Percentiles rank a stretch among this genome's conserved stretches.
Conservation (phyloP, 2,113 vertebrate species). For the Sturnira hondurensis region DNA sequence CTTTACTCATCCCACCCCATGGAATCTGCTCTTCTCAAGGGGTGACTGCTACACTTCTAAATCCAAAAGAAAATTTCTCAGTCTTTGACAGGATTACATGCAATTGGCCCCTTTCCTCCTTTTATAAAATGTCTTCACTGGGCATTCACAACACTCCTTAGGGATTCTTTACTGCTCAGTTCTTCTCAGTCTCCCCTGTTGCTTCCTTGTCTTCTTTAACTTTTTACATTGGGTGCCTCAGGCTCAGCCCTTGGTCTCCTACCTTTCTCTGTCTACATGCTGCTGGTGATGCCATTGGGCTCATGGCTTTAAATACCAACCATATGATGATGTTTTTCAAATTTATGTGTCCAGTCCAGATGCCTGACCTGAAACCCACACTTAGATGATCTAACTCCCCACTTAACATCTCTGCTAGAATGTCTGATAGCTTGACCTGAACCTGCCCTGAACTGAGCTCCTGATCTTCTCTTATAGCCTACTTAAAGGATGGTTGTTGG, state of each 20-base stretch:
- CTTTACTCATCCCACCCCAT: background rate
- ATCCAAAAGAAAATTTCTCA: background rate
- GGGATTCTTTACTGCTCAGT: background rate
- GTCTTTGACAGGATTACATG: background rate
- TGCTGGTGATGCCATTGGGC: background rate
- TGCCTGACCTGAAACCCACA: background rate
- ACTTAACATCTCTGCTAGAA: background rate
- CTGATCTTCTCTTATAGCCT: background rate
- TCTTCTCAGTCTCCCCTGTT: background rate
- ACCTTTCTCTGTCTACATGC: background rate
- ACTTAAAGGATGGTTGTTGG: background rate
- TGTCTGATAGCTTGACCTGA: background rate
- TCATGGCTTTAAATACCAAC: background rate
- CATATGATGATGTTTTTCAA: background rate
- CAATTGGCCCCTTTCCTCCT: background rate
- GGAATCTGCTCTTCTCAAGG: background rate
- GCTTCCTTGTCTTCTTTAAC: background rate
- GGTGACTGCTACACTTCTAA: background rate
- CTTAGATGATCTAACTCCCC: background rate
- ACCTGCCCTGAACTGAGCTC: background rate
- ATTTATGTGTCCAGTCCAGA: background rate
- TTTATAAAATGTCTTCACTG: background rate
- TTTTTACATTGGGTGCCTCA: background rate
- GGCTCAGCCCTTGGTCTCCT: background rate
- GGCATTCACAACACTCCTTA: background rate